Percentiles rank a stretch among this genome's conserved stretches.
Evolutionary conservation across 2,888 invertebrate species (phyloP).

Genomic region (Tenthredo mesomela): DNA sequence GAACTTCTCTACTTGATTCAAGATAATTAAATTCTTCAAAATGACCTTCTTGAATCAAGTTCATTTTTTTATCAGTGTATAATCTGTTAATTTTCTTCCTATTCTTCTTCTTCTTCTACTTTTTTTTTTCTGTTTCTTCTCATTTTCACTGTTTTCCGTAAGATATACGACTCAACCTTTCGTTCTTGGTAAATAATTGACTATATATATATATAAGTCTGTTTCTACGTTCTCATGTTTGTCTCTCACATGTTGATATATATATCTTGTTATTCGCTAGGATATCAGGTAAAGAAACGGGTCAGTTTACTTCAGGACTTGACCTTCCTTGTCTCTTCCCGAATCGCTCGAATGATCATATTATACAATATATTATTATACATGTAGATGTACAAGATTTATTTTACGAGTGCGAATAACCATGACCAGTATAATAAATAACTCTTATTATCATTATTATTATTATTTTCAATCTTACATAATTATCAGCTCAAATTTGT

Average conservation of each 20-base stretch:
- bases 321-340: slow-evolving; percentile 23
- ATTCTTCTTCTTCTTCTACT: background rate
- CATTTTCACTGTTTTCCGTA: background rate
- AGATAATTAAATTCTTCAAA: no score
- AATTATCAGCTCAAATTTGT: background rate
- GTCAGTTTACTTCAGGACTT: slow-evolving; percentile 12
- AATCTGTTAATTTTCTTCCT: background rate
- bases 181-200: background rate
- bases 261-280: slow-evolving; percentile 12
- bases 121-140: background rate
- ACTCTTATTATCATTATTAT: background rate
- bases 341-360: slow-evolving; percentile 10
- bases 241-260: slow-evolving; percentile 5
- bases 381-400: background rate
- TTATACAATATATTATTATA: background rate
- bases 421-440: background rate
- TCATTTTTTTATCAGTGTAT: no score
- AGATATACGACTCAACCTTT: background rate
- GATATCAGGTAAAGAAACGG: slow-evolving; percentile 16
- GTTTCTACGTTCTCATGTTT: background rate
- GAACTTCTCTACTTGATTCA: no score
- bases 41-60: no score
- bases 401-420: background rate
- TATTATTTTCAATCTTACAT: background rate
- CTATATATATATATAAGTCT: background rate